These are phyloP conservation scores for Seriola rivoliana DNA, from an alignment of 2,113 vertebrate genomes.

Conservation along the genomic window DNA sequence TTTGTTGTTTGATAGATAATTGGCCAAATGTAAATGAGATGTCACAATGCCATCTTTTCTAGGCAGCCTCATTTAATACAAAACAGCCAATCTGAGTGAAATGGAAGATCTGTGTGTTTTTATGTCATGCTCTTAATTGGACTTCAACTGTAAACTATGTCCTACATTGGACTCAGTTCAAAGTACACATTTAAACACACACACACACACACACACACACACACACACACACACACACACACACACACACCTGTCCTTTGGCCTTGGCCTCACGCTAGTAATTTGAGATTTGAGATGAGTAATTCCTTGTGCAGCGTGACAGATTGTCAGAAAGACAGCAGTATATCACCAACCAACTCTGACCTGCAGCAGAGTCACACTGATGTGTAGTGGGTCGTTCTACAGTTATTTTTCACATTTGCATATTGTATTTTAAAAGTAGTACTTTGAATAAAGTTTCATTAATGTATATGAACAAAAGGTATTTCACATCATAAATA, in stretches of 20 bases:
- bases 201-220: neutral
- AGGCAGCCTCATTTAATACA: neutral
- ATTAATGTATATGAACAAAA: neutral
- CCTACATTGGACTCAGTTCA: neutral
- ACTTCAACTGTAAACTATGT: neutral
- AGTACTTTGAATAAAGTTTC: neutral
- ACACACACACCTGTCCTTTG: conserved; percentile 27
- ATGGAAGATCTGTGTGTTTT: too few relatives aligned
- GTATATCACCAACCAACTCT: conserved; percentile 11
- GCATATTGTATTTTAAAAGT: conserved; percentile 8
- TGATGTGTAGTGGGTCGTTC: fast-evolving
- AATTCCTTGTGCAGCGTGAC: conserved; percentile 2
- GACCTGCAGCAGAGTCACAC: conserved; percentile 4
- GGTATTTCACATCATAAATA: neutral
- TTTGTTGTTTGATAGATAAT: neutral
- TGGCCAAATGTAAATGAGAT: neutral
- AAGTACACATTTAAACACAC: neutral
- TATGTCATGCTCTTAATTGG: neutral
- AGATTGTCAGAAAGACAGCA: neutral
- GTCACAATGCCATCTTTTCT: neutral
- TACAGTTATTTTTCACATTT: neutral
- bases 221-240: neutral
- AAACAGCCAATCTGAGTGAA: neutral
- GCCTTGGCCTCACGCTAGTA: conserved; percentile 45
- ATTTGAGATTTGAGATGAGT: conserved; percentile 29